phyloP scores from a whole-genome alignment of 2,797 vertebrate species.

The Tauraco hartlaubi region DNA sequence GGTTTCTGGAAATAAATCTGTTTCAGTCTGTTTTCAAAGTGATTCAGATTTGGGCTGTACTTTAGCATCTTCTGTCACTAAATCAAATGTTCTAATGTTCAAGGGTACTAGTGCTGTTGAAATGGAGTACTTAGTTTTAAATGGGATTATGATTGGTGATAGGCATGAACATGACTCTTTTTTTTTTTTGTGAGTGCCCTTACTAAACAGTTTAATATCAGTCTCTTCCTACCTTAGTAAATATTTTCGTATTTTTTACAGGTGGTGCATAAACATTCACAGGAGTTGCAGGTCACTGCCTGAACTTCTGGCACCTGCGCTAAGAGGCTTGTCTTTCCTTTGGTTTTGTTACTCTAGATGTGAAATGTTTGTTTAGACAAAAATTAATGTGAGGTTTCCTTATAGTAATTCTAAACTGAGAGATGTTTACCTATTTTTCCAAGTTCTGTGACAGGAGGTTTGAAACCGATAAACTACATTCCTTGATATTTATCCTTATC shows the following conservation, averaged over 20 bases:
- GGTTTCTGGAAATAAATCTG: background rate
- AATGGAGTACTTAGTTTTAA: background rate
- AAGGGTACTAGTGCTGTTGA: background rate
- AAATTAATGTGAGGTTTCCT: background rate
- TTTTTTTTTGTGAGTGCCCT: background rate
- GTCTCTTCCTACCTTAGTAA: background rate
- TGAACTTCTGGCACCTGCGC: background rate
- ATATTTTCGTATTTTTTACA: background rate
- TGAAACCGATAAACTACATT: background rate
- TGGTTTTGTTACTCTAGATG: background rate
- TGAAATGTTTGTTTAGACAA: background rate
- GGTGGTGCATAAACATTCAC: background rate
- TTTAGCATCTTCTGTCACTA: background rate
- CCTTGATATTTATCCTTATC: background rate
- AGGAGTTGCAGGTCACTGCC: fast-evolving
- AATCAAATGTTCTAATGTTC: background rate
- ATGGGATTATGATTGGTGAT: background rate
- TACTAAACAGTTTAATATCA: background rate
- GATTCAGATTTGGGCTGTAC: background rate
- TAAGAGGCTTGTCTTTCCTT: background rate
- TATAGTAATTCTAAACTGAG: background rate
- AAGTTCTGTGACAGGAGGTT: background rate
- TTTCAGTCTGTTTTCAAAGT: background rate
- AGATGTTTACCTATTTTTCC: background rate
- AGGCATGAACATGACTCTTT: background rate